Percentiles rank a stretch among this genome's conserved stretches.
These are phyloP conservation scores for Melanotaenia boesemani DNA, from an alignment of 2,797 vertebrate genomes.

Conservation along the genomic window DNA sequence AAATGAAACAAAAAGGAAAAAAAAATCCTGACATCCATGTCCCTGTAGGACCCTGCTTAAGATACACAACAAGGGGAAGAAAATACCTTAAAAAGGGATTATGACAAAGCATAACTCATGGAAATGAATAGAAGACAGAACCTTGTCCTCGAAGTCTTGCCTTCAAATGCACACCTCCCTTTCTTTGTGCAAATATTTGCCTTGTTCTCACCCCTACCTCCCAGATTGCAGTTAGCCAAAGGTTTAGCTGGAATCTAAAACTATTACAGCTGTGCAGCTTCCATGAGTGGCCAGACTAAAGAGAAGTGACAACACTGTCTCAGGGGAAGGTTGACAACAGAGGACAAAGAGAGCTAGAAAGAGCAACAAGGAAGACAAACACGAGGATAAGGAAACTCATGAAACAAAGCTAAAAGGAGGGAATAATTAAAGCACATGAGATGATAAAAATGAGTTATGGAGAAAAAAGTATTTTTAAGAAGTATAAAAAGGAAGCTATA, in stretches of 20 bases:
- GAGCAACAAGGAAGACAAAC: conserved; percentile 15
- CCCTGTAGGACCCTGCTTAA: conserved; percentile 46
- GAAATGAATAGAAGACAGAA: conserved; percentile 62
- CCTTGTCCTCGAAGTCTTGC: conserved; percentile 70
- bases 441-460: not conserved
- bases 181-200: conserved; percentile 28
- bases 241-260: conserved; percentile 82
- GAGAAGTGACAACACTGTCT: conserved; percentile 83
- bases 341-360: conserved; percentile 69
- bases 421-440: conserved; percentile 34
- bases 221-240: conserved; percentile 69
- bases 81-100: conserved; percentile 40
- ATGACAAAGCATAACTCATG: conserved; percentile 55
- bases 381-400: conserved; percentile 52
- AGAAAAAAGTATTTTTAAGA: not conserved
- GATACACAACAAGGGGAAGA: conserved; percentile 51
- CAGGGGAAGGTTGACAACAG: conserved; percentile 80
- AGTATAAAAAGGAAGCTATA: not conserved
- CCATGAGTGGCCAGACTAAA: conserved; percentile 74
- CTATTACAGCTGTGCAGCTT: conserved; percentile 77
- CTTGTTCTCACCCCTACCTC: conserved; percentile 50
- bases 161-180: conserved; percentile 47
- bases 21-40: conserved; percentile 30
- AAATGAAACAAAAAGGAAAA: conserved; percentile 1
- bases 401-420: conserved; percentile 41